Base-by-base conservation (phyloP, 2,888 invertebrate species). In the Chaetoderma sp. region DNA sequence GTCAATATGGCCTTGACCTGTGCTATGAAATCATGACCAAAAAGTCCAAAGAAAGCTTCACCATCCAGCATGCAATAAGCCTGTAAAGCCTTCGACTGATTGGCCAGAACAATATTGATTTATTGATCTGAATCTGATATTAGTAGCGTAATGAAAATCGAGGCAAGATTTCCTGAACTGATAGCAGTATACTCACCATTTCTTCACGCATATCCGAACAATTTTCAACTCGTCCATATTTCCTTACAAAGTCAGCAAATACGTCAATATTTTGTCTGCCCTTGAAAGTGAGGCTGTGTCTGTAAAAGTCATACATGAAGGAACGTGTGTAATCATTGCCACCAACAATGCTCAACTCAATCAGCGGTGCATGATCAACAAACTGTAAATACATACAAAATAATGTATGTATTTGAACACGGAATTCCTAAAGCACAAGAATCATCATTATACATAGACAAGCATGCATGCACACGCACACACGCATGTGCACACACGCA, bases 311-410 rank as follows among this genome's bases (percentile, higher is more conserved):
- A 5, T 42, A 28, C 72, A 83, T 72, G 67, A 72, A 73, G 0
- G 73, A 77, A 6, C 66, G 61, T 4, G 83, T 84, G 67, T 79
- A 83, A 63, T 84, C 84, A 70, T 84, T 84, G 1, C 84, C 83
- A 18, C 73, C 72, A n/a, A 82, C 73, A 44, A 84, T 81, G 49
- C 79, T 72, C 57, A 84, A 58, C 56, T 84, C 84, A 1, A 82
- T 67, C 28, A 83, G 63, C 21, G 73, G 64, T 52, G 63, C 39
- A 33, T 74, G 74, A 36, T 71, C 67, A 33, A 67, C 61, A n/a
- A 79, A 61, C 79, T 79, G 69, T 13, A 65, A 63, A 33, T 42
- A 58, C 8, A 55, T n/a, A 49, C 8, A 10, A 28, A 10, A 33
- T 13, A 5, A 55, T 58, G 21, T 23, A 6, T 10, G 6, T 16